phyloP scores from a whole-genome alignment of 2,888 invertebrate genomes.

The Dolichomitus sp. region DNA sequence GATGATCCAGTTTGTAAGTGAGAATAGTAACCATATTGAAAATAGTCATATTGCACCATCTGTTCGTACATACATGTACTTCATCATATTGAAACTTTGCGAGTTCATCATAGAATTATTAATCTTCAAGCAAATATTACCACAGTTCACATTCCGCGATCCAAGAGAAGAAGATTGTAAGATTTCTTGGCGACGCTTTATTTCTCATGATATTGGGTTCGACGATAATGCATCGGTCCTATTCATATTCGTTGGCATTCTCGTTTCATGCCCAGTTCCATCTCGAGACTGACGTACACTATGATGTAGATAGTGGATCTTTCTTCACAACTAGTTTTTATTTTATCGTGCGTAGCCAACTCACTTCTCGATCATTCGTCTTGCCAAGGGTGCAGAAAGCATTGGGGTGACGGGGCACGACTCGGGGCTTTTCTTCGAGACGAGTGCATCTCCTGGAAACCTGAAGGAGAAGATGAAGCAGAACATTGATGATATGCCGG shows the following conservation, averaged over 20 bases:
- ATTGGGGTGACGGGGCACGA: slow-evolving; percentile 29
- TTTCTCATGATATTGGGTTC: slow-evolving; percentile 6
- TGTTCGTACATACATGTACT: no score
- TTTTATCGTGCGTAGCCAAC: slow-evolving; percentile 16
- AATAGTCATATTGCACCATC: no score
- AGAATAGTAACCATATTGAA: no score
- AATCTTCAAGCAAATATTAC: background rate
- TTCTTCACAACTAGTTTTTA: background rate
- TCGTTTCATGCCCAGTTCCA: background rate
- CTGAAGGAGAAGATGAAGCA: slow-evolving; percentile 32
- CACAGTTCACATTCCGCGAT: background rate
- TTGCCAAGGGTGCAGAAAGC: slow-evolving; percentile 34
- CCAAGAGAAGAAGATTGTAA: background rate
- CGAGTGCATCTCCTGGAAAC: slow-evolving; percentile 44
- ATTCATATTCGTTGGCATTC: background rate
- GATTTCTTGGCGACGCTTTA: background rate
- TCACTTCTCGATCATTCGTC: slow-evolving; percentile 23
- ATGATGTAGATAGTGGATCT: slow-evolving; percentile 1
- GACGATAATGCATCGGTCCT: slow-evolving; percentile 11
- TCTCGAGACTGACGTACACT: slow-evolving; percentile 5
- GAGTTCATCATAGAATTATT: background rate
- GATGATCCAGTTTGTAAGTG: no score
- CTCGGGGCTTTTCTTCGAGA: slow-evolving; percentile 30
- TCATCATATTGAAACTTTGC: no score
- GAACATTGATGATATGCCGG: slow-evolving; percentile 50